Base-by-base conservation (phyloP, 2,113 vertebrate species). In the Notarius lentiginosus region DNA sequence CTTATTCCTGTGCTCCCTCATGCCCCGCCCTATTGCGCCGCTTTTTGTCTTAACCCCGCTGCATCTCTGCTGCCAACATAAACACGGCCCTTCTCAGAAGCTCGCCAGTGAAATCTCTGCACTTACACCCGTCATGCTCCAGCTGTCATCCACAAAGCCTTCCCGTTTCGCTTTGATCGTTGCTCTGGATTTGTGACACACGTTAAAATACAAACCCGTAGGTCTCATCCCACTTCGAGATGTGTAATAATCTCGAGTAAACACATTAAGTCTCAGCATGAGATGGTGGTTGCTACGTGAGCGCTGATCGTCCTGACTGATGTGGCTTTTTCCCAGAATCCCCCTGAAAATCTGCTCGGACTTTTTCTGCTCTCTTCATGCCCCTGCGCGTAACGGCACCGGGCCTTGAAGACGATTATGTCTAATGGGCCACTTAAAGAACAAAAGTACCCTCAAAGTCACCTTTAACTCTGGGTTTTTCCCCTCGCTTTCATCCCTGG, bases 371-470 rank as follows among this genome's bases (percentile, higher is more conserved):
- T 56, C n/a, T 94, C 93, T 94, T 94, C 93, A 91, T 90, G 89
- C 89, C 93, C 92, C 92, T 89, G 90, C 87, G 91, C 91, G 91
- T 93, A 94, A 94, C 94, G 90, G 90, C 89, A 82, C 75, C 90
- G 91, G 41, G 93, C 93, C 94, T 93, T 90, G 92, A 89, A 90
- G 89, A 86, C 92, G 90, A 94, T 95, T 95, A 92, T 73, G 53
- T 90, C 91, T 94, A 94, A 95, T 93, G 94, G 92, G 89, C 92
- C 92, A 91, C 90, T 92, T 92, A 92, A 93, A 90, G 88, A 89
- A 93, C 85, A 83, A 76, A 86, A 79, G 66, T 85, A 79, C 75
- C 88, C 91, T 85, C 72, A 83, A 88, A 83, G 90, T 82, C 89
- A 90, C 82, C 84, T 89, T 90, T 88, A 88, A 88, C 89, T 87